These are phyloP conservation scores for Pseudoips prasinana DNA, from an alignment of 2,888 invertebrate species.

Conservation along the genomic window DNA sequence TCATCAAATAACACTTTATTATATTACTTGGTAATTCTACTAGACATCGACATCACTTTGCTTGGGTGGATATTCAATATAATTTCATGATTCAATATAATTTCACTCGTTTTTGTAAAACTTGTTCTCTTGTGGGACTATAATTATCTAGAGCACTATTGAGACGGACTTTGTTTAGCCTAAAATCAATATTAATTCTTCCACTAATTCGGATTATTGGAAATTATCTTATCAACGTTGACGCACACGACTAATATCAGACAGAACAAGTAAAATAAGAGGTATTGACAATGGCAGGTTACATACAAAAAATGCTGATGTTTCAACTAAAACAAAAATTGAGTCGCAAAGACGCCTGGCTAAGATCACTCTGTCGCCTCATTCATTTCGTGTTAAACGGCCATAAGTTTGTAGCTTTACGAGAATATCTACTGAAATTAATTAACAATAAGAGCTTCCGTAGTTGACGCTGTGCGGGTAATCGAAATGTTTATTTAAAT, in stretches of 20 bases:
- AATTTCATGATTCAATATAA: too few species aligned
- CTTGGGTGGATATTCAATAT: too few species aligned
- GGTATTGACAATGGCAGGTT: conserved; percentile 44
- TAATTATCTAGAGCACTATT: too few species aligned
- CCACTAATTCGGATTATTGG: too few species aligned
- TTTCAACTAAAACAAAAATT: conserved; percentile 47
- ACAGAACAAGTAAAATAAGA: conserved; percentile 48
- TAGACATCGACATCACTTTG: too few species aligned
- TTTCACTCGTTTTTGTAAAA: too few species aligned
- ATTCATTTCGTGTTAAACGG: conserved; percentile 59
- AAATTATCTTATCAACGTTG: conserved; percentile 44
- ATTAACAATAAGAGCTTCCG: conserved; percentile 52
- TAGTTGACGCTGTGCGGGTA: conserved; percentile 37
- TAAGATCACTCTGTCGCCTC: conserved; percentile 55
- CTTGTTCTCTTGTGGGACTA: too few species aligned
- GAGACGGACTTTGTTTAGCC: too few species aligned
- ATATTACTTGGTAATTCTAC: too few species aligned
- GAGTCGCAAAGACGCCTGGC: conserved; percentile 48
- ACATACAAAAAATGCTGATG: conserved; percentile 8
- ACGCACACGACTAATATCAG: conserved; percentile 40
- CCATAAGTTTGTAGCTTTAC: conserved; percentile 62
- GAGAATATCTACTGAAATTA: conserved; percentile 62
- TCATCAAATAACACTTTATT: too few species aligned
- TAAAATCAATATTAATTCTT: too few species aligned
- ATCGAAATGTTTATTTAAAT: conserved; percentile 43